Conservation (phyloP, 2,113 vertebrate species). For the Mesembrinibis cayennensis region DNA sequence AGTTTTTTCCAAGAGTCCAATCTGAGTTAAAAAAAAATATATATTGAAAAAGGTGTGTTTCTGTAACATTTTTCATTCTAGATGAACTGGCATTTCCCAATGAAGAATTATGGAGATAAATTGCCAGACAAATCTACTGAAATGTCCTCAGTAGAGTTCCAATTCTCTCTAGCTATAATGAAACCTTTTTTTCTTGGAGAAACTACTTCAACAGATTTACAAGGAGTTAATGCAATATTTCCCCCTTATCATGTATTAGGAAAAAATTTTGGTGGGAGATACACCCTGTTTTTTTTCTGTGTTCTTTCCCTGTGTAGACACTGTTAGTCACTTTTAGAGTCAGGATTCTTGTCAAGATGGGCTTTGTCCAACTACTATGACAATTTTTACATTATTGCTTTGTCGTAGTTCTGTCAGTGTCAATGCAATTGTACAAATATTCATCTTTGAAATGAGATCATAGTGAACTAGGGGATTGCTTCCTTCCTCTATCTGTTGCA, state of each 20-base stretch:
- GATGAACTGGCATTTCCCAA: not conserved
- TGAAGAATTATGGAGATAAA: not conserved
- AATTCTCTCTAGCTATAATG: not conserved
- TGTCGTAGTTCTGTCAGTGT: not conserved
- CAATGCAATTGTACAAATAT: not conserved
- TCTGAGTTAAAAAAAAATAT: not conserved
- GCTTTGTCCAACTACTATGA: not conserved
- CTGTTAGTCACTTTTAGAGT: not conserved
- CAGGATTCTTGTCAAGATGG: not conserved
- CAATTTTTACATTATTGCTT: not conserved
- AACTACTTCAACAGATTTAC: not conserved
- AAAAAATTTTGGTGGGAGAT: not conserved
- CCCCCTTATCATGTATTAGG: not conserved
- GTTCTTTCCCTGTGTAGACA: not conserved
- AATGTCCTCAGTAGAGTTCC: not conserved
- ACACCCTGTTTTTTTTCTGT: accelerated
- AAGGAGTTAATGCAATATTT: not conserved
- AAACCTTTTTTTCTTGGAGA: not conserved
- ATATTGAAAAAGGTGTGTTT: not conserved
- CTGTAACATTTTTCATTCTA: not conserved
- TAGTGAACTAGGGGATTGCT: not conserved
- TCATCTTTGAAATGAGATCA: not conserved
- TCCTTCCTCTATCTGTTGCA: not conserved
- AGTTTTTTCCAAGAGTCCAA: not conserved
- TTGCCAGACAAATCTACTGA: not conserved